Base-by-base conservation (phyloP, 2,888 invertebrate genomes). In the Dynastes grantii region DNA sequence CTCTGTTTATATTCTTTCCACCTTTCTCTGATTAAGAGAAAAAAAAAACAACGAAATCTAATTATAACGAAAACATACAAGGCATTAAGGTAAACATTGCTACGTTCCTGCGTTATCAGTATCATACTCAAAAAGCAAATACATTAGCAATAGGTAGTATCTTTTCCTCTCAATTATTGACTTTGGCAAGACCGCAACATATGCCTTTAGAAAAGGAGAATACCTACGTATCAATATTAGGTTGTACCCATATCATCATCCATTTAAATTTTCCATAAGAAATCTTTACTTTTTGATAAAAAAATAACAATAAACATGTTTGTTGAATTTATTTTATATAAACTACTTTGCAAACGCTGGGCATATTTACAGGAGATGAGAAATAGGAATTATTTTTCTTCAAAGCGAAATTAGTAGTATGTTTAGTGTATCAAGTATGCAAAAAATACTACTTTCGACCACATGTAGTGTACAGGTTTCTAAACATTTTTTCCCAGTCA, bases 201-300 rank as follows among this genome's bases (percentile, higher is more conserved):
- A 61, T 22, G 22, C 61, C 55, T 27, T 22, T 2, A 61, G 4
- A 61, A 61, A 37, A 5, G 37, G 6, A 37, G 6, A 37, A 37
- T 37, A 37, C 4, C 6, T 37, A 37, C 3, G 6, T 37, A 37
- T 37, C 37, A 0, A 37, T 6, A 37, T 6, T 5, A 37, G 6
- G 6, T 37, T 37, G 37, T 37, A 37, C 37, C 1, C 22, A 22
- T 22, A 22, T 22, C 22, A 22, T 37, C 37, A 37, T 37, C 6
- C 37, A 37, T 37, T 37, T 6, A 37, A 37, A 37, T 37, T 37
- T 37, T 6, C 6, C 9, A 13, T 9, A 11, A 11, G 6, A 61
- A 61, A 61, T 16, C 61, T 61, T 61, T 61, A 61, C 61, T 61
- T 61, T 61, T 61, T 61, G 61, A 61, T 61, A 61, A 61, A 9